These are phyloP conservation scores for Drosophila suzukii DNA, from an alignment of 1,140 invertebrate species.

Conservation along the genomic window DNA sequence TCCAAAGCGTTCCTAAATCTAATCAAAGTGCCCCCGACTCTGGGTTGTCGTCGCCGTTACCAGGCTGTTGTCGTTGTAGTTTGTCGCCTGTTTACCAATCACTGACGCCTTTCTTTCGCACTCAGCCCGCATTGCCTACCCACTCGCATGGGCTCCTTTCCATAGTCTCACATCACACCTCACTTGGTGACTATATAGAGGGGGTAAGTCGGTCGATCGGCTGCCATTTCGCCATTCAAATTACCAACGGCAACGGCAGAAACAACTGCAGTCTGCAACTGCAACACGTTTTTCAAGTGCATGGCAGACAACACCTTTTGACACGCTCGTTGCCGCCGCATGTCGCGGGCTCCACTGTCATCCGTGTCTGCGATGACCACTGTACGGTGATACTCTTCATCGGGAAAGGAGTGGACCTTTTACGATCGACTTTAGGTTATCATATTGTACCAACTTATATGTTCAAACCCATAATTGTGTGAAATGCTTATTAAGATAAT, in stretches of 20 bases:
- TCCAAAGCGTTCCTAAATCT: constrained; percentile 73
- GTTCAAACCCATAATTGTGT: too few species aligned
- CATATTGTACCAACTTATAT: too few species aligned
- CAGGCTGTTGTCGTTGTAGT: constrained; percentile 20
- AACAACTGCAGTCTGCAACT: constrained; percentile 17
- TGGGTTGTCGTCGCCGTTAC: constrained; percentile 27
- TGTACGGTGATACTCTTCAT: constrained; percentile 30
- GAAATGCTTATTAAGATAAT: too few species aligned
- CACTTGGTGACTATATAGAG: background rate
- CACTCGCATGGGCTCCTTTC: constrained; percentile 12
- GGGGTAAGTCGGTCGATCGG: constrained; percentile 52
- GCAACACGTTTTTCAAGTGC: constrained; percentile 77
- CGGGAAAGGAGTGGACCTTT: background rate
- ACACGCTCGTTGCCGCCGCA: constrained; percentile 62
- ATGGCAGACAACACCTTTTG: constrained; percentile 76
- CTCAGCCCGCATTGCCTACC: constrained; percentile 23
- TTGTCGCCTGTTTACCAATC: constrained; percentile 64
- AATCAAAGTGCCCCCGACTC: constrained; percentile 70
- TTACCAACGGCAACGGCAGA: constrained; percentile 44
- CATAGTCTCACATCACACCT: constrained; percentile 29
- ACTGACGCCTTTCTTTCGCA: constrained; percentile 66
- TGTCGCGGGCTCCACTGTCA: constrained; percentile 7
- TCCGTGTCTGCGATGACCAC: constrained; percentile 7
- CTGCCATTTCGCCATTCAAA: constrained; percentile 73
- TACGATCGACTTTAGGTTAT: background rate